Base-by-base conservation (phyloP, 2,888 invertebrate genomes). In the Catocala sponsa region DNA sequence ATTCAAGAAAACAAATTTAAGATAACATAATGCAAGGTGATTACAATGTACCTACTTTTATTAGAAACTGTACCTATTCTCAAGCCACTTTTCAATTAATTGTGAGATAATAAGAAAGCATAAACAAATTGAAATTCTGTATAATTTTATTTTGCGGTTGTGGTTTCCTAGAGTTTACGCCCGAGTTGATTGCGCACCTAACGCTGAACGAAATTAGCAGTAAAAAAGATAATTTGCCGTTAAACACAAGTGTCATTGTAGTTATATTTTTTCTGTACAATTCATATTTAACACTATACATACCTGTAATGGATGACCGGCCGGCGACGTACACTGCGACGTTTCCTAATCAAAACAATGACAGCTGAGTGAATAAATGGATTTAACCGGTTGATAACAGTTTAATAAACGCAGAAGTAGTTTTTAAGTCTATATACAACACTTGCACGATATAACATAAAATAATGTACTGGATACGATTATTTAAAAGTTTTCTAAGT, bases 291-390 rank as follows among this genome's bases (percentile, higher is more conserved):
- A 78, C 73, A 78, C 70, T 68, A 77, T 74, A 89, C 92, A 85
- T 90, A 93, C 93, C 92, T 92, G 88, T 66, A 79, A 81, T 81
- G 76, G 84, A 84, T 84, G 84, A 82, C 88, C 86, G 83, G 79
- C 78, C 75, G 78, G 86, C 84, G 84, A 78, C 78, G 74, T 69
- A 74, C 78, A 67, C 68, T 56, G 71, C 79, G 83, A 72, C 81
- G 85, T 83, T 86, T 84, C 84, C 80, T 86, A 87, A 88, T 88
- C 87, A 90, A 90, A 91, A 91, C 89, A 90, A 87, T 84, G 82
- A 85, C 84, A 88, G 81, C 76, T 80, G 77, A 82, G 78, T 76
- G 78, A 83, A 81, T 83, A 68, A 83, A 81, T 73, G 74, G 65
- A 80, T 79, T 76, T 78, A 78, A 63, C 69, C 64, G 71, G 66